Percentiles rank a stretch among this genome's conserved stretches.
phyloP scores from a whole-genome alignment of 2,797 vertebrate genomes.

The Micrastur ruficollis region DNA sequence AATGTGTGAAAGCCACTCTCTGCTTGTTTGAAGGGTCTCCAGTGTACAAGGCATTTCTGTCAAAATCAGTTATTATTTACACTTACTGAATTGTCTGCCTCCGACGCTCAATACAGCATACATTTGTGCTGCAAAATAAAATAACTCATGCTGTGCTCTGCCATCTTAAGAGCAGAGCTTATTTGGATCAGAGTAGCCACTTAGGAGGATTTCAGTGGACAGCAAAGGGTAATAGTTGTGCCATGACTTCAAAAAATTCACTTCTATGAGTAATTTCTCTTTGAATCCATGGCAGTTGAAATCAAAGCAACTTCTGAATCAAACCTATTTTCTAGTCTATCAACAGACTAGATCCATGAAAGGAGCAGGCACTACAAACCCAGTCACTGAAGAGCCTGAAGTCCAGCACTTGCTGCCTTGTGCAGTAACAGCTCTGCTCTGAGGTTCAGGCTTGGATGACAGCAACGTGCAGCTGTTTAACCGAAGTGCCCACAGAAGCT shows the following conservation, averaged over 20 bases:
- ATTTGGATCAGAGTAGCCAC: neutral
- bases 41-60: neutral
- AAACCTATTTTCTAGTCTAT: neutral
- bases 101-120: neutral
- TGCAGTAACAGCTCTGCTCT: neutral
- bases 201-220: neutral
- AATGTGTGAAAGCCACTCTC: neutral
- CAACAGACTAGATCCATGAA: neutral
- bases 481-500: neutral
- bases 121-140: neutral
- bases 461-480: accelerated
- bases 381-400: neutral
- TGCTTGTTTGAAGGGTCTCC: neutral
- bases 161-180: neutral
- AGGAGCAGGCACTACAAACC: neutral
- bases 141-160: neutral
- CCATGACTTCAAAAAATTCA: neutral
- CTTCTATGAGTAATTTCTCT: neutral
- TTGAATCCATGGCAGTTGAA: neutral
- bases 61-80: neutral
- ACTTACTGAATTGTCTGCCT: neutral
- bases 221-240: neutral
- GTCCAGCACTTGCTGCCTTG: neutral
- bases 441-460: neutral
- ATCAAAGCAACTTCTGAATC: neutral